Base-by-base conservation (phyloP, 2,797 vertebrate genomes). In the Spondyliosoma cantharus region DNA sequence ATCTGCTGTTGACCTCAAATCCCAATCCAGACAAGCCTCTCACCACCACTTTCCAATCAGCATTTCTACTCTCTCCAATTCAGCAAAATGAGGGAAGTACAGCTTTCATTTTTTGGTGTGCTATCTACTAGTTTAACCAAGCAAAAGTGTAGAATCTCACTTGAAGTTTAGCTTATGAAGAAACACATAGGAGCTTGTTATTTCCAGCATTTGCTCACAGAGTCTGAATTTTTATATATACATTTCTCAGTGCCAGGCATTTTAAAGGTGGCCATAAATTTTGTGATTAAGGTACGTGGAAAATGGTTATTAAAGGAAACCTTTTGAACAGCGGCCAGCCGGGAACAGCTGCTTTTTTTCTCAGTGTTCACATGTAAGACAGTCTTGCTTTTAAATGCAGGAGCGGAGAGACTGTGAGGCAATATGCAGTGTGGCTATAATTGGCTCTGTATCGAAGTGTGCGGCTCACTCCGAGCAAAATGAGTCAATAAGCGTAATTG, bases 1-100 rank as follows among this genome's bases (percentile, higher is more conserved):
- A 91, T 92, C 86, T 81, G 85, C 74, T 56, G 61, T 72, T 90
- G 87, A 91, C 90, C 91, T 92, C 87, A 82, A 86, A 90, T 80
- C 82, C 67, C 82, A 43, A 81, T 46, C 87, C 86, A 85, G 84
- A 90, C 88, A 50, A 79, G 77, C 74, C 72, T 83, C 82, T 83
- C 72, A 62, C 68, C 79, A 76, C 65, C 65, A 63, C 77, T 71
- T 67, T 77, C 76, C 76, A 79, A 82, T 87, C 86, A 80, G 64
- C 74, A 42, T 69, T 64, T 83, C 81, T 78, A 46, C 56, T n/a
- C 79, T 72, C 48, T 76, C 56, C 49, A 58, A 15, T 61, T 56
- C 24, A 64, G 49, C 59, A n/a, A 87, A 62, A 78, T 80, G 60
- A 78, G 53, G n/a, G 48, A 76, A 56, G 64, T 74, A 59, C 17